Evolutionary conservation across 2,797 vertebrate genomes (phyloP).

Genomic region (Mormyrops attenuatus): DNA sequence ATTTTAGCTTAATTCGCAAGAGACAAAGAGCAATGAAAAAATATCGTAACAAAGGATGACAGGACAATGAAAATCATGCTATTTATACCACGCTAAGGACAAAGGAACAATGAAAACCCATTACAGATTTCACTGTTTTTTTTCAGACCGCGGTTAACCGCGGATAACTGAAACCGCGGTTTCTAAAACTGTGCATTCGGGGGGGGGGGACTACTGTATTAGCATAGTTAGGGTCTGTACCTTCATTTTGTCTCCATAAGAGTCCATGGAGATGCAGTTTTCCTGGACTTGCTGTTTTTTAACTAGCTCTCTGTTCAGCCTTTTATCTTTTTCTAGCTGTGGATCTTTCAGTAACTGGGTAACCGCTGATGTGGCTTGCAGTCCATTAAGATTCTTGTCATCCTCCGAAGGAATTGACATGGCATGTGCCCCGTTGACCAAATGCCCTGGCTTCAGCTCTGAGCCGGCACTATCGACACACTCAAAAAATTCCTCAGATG

Average conservation of each 20-base stretch:
- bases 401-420: not conserved
- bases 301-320: not conserved
- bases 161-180: not conserved
- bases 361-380: not conserved
- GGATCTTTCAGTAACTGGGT: not conserved
- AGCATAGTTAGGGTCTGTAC: not conserved
- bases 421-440: not conserved
- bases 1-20: not conserved
- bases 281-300: not conserved
- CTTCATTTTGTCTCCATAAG: not conserved
- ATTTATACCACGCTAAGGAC: not conserved
- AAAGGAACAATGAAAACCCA: not conserved
- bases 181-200: not conserved
- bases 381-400: not conserved
- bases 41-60: not conserved
- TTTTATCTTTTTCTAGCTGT: not conserved
- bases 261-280: not conserved
- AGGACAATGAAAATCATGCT: not conserved
- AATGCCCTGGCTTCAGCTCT: not conserved
- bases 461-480: not conserved
- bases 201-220: not conserved
- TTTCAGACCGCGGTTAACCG: not conserved
- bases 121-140: not conserved
- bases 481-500: slow-evolving; percentile 13
- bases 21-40: not conserved